Percentiles rank a stretch among this genome's conserved stretches.
These are phyloP conservation scores for Drosophila neotestacea DNA, from an alignment of 2,888 invertebrate genomes.

Conservation along the genomic window DNA sequence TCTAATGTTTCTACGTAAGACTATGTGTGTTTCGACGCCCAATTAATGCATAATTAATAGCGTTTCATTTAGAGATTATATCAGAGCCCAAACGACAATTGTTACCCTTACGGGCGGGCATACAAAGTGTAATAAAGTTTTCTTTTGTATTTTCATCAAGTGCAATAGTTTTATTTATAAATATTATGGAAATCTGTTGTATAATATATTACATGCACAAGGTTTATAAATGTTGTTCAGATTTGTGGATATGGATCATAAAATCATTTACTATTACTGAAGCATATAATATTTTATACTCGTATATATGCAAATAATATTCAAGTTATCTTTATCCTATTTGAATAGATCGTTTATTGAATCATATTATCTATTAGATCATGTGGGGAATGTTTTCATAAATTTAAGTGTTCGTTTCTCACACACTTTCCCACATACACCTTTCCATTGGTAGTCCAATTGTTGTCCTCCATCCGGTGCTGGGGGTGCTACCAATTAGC, in stretches of 20 bases:
- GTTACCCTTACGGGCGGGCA: conserved; percentile 12
- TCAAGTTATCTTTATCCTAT: too few relatives aligned
- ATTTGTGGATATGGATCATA: too few relatives aligned
- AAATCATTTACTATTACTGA: too few relatives aligned
- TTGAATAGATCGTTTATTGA: too few relatives aligned
- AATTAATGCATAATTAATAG: conserved; percentile 18
- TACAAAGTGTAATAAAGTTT: conserved; percentile 35
- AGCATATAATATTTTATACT: too few relatives aligned
- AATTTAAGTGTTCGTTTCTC: too few relatives aligned
- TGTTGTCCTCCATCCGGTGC: not conserved
- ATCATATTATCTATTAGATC: too few relatives aligned
- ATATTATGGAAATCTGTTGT: not conserved
- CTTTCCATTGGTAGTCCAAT: not conserved
- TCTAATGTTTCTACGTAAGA: conserved; percentile 44
- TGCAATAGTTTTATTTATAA: conserved; percentile 3
- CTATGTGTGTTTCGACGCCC: conserved; percentile 18
- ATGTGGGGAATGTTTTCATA: too few relatives aligned
- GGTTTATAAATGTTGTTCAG: not conserved
- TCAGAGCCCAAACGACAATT: conserved; percentile 12
- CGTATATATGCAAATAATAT: too few relatives aligned
- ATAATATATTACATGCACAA: not conserved
- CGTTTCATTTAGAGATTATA: conserved; percentile 8
- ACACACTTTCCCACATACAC: not conserved
- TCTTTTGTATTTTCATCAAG: conserved; percentile 53
- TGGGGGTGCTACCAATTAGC: conserved; percentile 58